Evolutionary conservation across 2,797 vertebrate genomes (phyloP), one percentile per base, ranked within the genome.

Genomic region (Hydrocynus forskahlii): DNA sequence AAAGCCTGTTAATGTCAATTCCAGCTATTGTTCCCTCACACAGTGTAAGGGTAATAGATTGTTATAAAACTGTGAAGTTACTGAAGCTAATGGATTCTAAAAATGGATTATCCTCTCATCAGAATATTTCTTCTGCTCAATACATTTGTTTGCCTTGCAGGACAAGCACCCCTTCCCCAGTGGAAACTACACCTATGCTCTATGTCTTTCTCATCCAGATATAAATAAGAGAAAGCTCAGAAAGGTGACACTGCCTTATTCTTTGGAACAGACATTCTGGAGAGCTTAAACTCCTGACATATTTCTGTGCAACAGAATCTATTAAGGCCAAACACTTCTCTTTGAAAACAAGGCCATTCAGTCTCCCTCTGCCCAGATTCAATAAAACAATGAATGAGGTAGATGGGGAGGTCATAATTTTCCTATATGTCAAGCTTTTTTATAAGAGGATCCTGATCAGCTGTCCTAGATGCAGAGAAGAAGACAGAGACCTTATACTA

Each of bases 281-380:
- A 55, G 17, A 79, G 73, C 29, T 77, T 69, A 79, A 76, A 80
- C 23, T 10, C 38, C 16, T 75, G 23, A 70, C 68, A n/a, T 57
- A 70, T 43, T 68, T 60, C 29, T 40, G 74, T 77, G 75, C 73
- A 72, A 59, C 75, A 55, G 75, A 77, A 60, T 67, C 64, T 57
- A 70, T 13, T 21, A 75, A 87, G 78, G 79, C 83, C n/a, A n/a
- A n/a, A n/a, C 78, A 76, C 83, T 60, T 82, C 80, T 89, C 89
- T 87, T 87, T 86, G 82, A 91, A 89, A 87, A 86, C 85, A 70
- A 89, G 84, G 88, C 89, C 81, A 7, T 87, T 88, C 85, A 87
- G 78, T 89, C 85, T 83, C 25, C 38, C 75, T 57, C 59, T 84
- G 84, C 76, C 81, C 84, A 85, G 77, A 85, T 81, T 87, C 87